Evolutionary conservation across 2,113 vertebrate species (phyloP).

Genomic region (Salminus brasiliensis): DNA sequence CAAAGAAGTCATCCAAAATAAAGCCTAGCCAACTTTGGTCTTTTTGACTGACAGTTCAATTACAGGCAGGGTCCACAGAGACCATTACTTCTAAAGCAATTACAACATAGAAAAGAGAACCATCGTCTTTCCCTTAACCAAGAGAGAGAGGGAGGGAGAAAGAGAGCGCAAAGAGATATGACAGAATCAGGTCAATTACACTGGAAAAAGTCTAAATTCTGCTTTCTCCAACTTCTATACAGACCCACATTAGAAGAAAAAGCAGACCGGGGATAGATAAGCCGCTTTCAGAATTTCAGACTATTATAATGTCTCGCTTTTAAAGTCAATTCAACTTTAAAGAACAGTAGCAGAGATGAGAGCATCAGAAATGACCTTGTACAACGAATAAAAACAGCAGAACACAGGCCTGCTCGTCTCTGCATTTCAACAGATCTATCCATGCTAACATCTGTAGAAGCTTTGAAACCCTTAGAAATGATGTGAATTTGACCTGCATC

Average conservation of each 20-base stretch:
- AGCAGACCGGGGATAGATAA: conserved; percentile 3
- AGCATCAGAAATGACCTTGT: not conserved
- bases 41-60: not conserved
- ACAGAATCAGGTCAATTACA: conserved; percentile 46
- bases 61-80: not conserved
- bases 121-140: not conserved
- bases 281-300: not conserved
- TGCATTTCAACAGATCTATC: not conserved
- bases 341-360: not conserved
- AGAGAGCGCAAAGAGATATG: no score
- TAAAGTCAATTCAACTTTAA: not conserved
- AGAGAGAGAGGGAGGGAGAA: not conserved
- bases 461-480: not conserved
- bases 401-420: not conserved
- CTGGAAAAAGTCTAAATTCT: conserved; percentile 27
- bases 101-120: not conserved
- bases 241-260: not conserved
- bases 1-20: not conserved
- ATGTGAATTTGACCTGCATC: no score
- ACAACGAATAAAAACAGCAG: not conserved
- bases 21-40: not conserved
- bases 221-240: not conserved
- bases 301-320: not conserved
- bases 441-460: not conserved
- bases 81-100: conserved; percentile 5